phyloP scores from a whole-genome alignment of 2,888 invertebrate species.

The Sphaerophoria taeniata region DNA sequence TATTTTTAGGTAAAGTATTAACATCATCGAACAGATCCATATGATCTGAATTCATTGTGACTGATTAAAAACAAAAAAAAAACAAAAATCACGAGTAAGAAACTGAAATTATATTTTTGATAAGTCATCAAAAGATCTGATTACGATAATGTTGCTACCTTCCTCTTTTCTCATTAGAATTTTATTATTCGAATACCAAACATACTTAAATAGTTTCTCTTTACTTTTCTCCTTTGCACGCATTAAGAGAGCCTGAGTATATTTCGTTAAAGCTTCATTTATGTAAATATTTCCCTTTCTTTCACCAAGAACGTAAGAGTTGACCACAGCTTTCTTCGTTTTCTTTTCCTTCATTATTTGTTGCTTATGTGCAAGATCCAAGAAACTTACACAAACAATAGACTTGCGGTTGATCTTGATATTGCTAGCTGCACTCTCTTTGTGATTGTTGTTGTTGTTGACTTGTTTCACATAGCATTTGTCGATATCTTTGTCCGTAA shows the following conservation, averaged over 20 bases:
- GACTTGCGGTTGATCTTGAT: neutral
- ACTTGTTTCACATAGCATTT: neutral
- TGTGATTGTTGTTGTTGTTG: neutral
- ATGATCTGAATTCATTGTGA: neutral
- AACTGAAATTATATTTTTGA: neutral
- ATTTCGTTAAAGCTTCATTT: constrained; percentile 9
- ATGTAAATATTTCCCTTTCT: constrained; percentile 2
- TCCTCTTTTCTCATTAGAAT: neutral
- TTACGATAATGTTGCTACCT: neutral
- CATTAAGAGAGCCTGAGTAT: constrained; percentile 2
- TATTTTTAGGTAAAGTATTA: neutral
- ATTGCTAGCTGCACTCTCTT: neutral
- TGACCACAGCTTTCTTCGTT: neutral
- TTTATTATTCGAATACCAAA: constrained; percentile 9
- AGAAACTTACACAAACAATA: constrained; percentile 3
- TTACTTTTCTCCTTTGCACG: constrained; percentile 5
- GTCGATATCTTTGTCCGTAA: neutral
- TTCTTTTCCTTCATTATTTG: constrained; percentile 3
- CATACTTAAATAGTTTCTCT: constrained; percentile 7
- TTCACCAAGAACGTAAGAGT: constrained; percentile 12
- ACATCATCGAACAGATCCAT: neutral
- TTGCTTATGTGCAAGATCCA: neutral
- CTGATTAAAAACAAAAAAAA: neutral
- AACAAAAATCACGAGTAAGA: neutral
- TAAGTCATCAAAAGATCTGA: neutral